Percentiles rank a stretch among this genome's conserved stretches.
These are phyloP conservation scores for Drosophila kikkawai DNA, from an alignment of 1,140 invertebrate genomes.

Conservation along the genomic window DNA sequence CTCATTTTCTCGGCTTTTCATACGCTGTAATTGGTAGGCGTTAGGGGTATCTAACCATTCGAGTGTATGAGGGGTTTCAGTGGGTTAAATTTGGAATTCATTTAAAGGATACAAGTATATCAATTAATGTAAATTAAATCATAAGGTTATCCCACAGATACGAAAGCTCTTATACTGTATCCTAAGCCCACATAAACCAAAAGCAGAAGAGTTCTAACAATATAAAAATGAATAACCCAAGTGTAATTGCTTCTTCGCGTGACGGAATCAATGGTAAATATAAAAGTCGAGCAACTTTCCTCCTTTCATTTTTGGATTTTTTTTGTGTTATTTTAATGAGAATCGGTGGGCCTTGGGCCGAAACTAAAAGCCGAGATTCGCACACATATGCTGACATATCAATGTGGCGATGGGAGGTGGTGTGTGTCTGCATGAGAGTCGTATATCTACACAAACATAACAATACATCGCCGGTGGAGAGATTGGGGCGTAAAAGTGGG, in stretches of 20 bases:
- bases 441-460: slow-evolving; percentile 73
- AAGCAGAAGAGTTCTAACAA: too few relatives aligned
- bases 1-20: slow-evolving; percentile 35
- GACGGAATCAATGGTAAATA: slow-evolving; percentile 12
- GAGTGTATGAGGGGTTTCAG: neutral
- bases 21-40: slow-evolving; percentile 18
- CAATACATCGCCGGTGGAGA: slow-evolving; percentile 47
- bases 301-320: neutral
- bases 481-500: neutral
- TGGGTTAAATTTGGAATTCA: too few relatives aligned
- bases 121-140: too few relatives aligned
- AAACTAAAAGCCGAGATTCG: slow-evolving; percentile 74
- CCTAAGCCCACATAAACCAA: neutral
- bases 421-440: slow-evolving; percentile 37
- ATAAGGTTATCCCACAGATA: neutral
- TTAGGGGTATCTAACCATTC: neutral
- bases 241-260: slow-evolving; percentile 8
- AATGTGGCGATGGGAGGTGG: slow-evolving; percentile 11
- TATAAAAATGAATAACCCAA: neutral
- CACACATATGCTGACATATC: slow-evolving; percentile 46
- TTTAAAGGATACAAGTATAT: neutral
- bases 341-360: slow-evolving; percentile 35
- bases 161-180: neutral
- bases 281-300: slow-evolving; percentile 18
- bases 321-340: slow-evolving; percentile 59